phyloP scores from a whole-genome alignment of 2,888 invertebrate genomes.

The Macaria liturata region DNA sequence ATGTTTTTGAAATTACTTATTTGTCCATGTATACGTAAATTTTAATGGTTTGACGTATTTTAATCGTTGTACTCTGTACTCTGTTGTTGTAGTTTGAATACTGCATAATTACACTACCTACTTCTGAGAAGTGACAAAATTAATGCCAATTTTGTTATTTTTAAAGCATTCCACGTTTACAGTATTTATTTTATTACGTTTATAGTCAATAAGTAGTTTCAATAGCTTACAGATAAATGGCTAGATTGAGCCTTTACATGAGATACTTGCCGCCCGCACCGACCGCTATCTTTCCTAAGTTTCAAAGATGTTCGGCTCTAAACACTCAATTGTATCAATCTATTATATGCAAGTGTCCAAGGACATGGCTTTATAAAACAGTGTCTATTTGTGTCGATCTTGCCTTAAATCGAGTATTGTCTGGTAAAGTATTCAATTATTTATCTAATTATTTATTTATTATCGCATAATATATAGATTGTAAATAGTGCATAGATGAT shows the following conservation, averaged over 20 bases:
- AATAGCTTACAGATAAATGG: constrained; percentile 18
- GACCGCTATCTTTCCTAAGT: constrained; percentile 34
- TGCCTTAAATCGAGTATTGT: constrained; percentile 21
- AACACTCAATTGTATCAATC: constrained; percentile 21
- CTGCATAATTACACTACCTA: no score
- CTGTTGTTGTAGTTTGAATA: no score
- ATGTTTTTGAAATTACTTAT: no score
- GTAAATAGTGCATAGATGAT: constrained; percentile 16
- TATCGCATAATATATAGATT: constrained; percentile 21
- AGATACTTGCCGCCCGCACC: constrained; percentile 17
- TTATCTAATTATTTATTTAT: constrained; percentile 31
- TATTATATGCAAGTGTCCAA: constrained; percentile 17
- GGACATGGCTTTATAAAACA: constrained; percentile 25
- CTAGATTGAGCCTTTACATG: constrained; percentile 26
- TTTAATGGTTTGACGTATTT: no score
- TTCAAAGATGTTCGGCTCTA: constrained; percentile 33
- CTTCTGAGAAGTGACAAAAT: no score
- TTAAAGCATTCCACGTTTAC: no score
- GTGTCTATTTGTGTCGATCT: constrained; percentile 9
- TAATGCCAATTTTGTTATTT: no score
- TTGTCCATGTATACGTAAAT: no score
- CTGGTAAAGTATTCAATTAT: constrained; percentile 36
- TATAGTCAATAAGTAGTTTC: not conserved
- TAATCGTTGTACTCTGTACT: no score
- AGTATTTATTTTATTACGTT: not conserved